Conservation (phyloP, 2,113 vertebrate genomes). For the Salminus brasiliensis region DNA sequence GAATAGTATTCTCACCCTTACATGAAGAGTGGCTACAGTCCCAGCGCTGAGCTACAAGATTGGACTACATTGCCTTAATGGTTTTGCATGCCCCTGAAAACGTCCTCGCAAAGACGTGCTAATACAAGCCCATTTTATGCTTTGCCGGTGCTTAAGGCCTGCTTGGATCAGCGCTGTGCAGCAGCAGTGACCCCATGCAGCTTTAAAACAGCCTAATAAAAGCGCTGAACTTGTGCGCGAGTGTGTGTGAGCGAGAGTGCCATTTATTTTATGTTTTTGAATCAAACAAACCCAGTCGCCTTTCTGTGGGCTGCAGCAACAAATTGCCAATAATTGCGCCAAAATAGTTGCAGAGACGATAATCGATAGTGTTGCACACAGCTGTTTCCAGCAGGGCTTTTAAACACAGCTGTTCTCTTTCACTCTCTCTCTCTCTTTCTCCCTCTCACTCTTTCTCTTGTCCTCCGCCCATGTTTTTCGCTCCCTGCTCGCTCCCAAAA, state of each 20-base stretch:
- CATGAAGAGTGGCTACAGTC: conserved; percentile 8
- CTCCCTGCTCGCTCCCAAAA: conserved; percentile 63
- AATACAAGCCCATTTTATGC: background rate
- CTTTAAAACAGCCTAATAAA: conserved; percentile 36
- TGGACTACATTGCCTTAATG: background rate
- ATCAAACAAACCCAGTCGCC: conserved; percentile 55
- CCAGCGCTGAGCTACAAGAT: conserved; percentile 1
- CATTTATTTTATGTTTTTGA: conserved; percentile 60
- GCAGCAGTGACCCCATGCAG: conserved; percentile 15
- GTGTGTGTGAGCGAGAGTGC: conserved; percentile 20
- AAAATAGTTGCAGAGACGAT: conserved; percentile 73
- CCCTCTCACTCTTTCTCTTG: conserved; percentile 58
- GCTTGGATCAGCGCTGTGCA: background rate
- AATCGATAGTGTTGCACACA: conserved; percentile 66
- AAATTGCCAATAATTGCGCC: conserved; percentile 63
- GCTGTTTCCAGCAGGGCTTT: conserved; percentile 77
- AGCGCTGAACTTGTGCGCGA: conserved; percentile 5
- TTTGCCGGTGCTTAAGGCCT: background rate
- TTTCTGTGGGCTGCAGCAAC: conserved; percentile 55
- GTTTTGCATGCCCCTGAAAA: background rate
- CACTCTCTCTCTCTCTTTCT: background rate
- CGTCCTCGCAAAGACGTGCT: background rate
- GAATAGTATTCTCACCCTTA: background rate
- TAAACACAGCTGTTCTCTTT: conserved; percentile 72
- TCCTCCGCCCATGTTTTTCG: conserved; percentile 69